Evolutionary conservation across 2,888 invertebrate genomes (phyloP), one percentile per base, ranked within the genome.

Genomic region (Heterodera filipjevi): DNA sequence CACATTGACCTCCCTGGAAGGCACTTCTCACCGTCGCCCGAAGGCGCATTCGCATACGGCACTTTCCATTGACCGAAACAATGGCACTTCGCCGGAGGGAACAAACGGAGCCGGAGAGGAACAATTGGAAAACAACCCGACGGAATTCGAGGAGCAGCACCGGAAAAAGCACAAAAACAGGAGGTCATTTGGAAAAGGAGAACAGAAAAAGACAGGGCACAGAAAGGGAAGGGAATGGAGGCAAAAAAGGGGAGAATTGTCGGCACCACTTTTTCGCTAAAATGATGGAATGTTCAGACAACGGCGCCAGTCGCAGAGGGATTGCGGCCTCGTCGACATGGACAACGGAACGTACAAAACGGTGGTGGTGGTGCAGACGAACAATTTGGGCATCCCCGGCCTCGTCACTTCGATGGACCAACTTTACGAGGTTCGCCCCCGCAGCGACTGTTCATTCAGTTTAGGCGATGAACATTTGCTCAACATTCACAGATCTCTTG

Each of bases 331-430:
- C 64, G 79, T 85, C 66, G 88, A 89, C 78, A 80, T 88, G 84
- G 81, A 80, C 71, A 89, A 89, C 80, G 89, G 89, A 72, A 89
- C 87, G 49, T 89, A 89, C 84, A 85, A 84, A 79, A 86, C 87
- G 14, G 88, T 87, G 44, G 85, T 89, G 16, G 89, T 89, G 76
- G 86, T 89, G 64, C 89, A 89, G 82, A 87, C 89, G 19, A 89
- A 89, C 84, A 89, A 89, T 78, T 83, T 89, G 59, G 89, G 89
- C 64, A 89, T 89, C 72, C 89, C 89, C 30, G 89, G 84, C 27
- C 84, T 89, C 22, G 89, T 89, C 39, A 89, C 89, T 35, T 87
- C 87, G 10, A 87, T 86, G 86, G 89, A 89, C 79, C 86, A 88
- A 79, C 86, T 89, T 39, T 89, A 89, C 79, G 86, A 85, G 74